A percentile compares a stretch with the other conserved stretches of the same genome.
phyloP scores from a whole-genome alignment of 2,888 invertebrate species.

The Priapulus caudatus region DNA sequence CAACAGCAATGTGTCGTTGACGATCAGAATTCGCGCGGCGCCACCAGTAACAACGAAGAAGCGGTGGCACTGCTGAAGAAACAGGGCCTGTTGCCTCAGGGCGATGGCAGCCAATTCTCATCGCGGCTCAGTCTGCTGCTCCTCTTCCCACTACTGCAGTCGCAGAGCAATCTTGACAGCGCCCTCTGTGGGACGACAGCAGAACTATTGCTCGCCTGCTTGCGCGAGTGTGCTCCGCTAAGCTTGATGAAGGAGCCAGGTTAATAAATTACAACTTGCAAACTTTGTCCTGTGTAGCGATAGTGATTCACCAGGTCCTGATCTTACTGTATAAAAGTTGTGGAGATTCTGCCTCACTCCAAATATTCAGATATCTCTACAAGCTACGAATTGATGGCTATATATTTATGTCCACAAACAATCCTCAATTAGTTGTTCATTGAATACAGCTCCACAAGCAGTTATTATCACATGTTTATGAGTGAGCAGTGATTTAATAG shows the following conservation, averaged over 20 bases:
- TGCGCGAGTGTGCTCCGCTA: constrained; percentile 35
- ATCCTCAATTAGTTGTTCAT: too few species aligned
- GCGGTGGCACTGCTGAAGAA: constrained; percentile 33
- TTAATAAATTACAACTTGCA: too few species aligned
- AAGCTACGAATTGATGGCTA: too few species aligned
- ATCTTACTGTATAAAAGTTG: too few species aligned
- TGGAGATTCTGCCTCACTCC: too few species aligned
- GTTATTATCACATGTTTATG: too few species aligned
- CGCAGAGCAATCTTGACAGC: constrained; percentile 35
- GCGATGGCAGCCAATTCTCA: constrained; percentile 35
- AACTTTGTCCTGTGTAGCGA: too few species aligned
- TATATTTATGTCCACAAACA: too few species aligned
- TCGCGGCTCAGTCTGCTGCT: constrained; percentile 35
- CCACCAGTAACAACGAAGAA: constrained; percentile 29
- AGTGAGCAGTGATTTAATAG: too few species aligned
- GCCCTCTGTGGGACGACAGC: constrained; percentile 34
- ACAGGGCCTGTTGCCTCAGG: constrained; percentile 33
- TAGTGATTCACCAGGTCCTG: too few species aligned
- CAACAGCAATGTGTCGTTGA: constrained; percentile 29
- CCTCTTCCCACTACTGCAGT: constrained; percentile 36
- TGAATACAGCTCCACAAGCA: too few species aligned
- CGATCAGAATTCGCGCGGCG: constrained; percentile 30
- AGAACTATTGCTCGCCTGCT: constrained; percentile 32
- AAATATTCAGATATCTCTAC: too few species aligned
- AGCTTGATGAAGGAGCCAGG: constrained; percentile 36